Evolutionary conservation across 2,888 invertebrate genomes (phyloP).

Genomic region (Temnothorax unifasciatus): DNA sequence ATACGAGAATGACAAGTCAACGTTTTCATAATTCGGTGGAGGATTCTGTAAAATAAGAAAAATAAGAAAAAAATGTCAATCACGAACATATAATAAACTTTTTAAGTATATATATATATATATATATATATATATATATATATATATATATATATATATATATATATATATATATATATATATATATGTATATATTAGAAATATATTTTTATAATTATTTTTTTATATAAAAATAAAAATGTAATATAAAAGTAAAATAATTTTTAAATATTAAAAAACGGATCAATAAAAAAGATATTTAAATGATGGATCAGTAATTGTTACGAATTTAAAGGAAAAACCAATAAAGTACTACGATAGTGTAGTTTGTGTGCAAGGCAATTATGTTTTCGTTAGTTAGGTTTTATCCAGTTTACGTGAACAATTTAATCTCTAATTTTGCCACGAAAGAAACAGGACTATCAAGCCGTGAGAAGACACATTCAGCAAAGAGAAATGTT

Average conservation of each 20-base stretch:
- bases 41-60: conserved; percentile 72
- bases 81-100: neutral
- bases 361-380: conserved; percentile 37
- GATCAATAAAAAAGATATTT: neutral
- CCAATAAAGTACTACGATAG: conserved; percentile 17
- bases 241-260: neutral
- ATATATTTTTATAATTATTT: neutral
- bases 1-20: conserved; percentile 82
- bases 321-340: conserved; percentile 26
- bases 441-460: conserved; percentile 56
- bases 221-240: neutral
- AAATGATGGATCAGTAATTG: neutral
- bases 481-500: conserved; percentile 82
- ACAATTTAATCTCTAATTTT: conserved; percentile 60
- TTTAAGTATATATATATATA: neutral
- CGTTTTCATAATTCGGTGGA: conserved; percentile 79
- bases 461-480: conserved; percentile 70
- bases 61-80: neutral
- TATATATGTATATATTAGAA: neutral
- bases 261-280: neutral
- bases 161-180: no score
- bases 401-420: conserved; percentile 58
- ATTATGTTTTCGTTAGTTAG: conserved; percentile 52
- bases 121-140: no score
- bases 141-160: neutral